phyloP scores from a whole-genome alignment of 2,113 vertebrate species.

The Heterochromis multidens region DNA sequence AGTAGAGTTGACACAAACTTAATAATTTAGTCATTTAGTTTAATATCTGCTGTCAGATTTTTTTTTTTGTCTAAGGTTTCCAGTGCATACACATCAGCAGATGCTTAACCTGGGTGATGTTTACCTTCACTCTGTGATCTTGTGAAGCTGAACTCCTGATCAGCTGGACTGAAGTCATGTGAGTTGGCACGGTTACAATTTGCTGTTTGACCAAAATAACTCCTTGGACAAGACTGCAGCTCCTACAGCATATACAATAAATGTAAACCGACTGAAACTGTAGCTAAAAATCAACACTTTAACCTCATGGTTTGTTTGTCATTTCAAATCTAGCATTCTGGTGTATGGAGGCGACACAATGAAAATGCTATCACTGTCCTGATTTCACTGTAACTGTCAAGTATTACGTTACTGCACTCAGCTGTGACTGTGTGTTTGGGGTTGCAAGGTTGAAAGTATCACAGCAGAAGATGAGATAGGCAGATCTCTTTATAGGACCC shows the following conservation, averaged over 20 bases:
- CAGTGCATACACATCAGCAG: background rate
- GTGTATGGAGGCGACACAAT: background rate
- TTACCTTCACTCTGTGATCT: background rate
- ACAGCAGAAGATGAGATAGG: slow-evolving; percentile 32
- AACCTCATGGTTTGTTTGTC: background rate
- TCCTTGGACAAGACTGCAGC: background rate
- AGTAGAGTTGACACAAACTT: background rate
- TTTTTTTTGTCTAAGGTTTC: background rate
- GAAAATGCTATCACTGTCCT: background rate
- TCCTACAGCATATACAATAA: background rate
- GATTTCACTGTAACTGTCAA: slow-evolving; percentile 16
- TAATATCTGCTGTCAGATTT: background rate
- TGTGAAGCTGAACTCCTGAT: background rate
- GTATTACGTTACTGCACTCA: background rate
- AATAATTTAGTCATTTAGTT: background rate
- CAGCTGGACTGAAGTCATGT: background rate
- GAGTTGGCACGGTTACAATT: background rate
- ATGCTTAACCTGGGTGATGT: background rate
- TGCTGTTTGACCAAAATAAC: background rate
- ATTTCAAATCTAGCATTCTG: background rate
- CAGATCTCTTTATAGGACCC: slow-evolving; percentile 43
- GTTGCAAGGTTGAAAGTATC: slow-evolving; percentile 13
- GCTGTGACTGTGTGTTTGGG: slow-evolving; percentile 10
- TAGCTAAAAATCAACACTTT: background rate
- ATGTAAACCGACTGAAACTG: background rate